These are phyloP conservation scores for Cochlearius cochlearius DNA, from an alignment of 2,113 vertebrate species.

Conservation along the genomic window DNA sequence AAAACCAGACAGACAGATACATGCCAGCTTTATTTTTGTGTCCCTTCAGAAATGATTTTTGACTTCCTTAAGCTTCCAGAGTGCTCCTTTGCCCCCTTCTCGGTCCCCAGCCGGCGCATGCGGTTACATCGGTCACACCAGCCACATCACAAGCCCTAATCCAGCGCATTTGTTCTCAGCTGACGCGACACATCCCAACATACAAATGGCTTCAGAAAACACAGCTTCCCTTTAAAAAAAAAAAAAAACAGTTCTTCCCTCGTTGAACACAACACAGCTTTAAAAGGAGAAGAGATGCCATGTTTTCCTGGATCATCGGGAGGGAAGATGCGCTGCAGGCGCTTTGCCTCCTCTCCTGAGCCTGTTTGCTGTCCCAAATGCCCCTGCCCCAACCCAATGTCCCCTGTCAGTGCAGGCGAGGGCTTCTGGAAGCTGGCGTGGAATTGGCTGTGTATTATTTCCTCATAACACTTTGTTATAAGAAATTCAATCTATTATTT, in stretches of 20 bases:
- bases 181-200: not conserved
- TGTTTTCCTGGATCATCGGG: accelerated
- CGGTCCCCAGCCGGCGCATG: not conserved
- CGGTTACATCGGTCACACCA: not conserved
- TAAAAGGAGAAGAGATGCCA: not conserved
- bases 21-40: conserved; percentile 7
- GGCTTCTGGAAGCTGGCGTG: not conserved
- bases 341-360: not conserved
- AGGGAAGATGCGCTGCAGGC: not conserved
- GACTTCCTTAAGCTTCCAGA: not conserved
- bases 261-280: not conserved
- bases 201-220: not conserved
- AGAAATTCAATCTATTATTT: not conserved
- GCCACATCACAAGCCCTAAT: not conserved
- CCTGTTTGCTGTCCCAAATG: not conserved
- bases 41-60: not conserved
- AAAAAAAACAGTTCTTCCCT: not conserved
- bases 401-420: not conserved
- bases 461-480: not conserved
- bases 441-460: not conserved
- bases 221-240: not conserved
- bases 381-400: not conserved
- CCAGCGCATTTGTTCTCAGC: not conserved
- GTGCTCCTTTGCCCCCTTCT: not conserved
- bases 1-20: conserved; percentile 23